Evolutionary conservation across 1,140 invertebrate species (phyloP), one percentile per base, ranked within the genome.

Genomic region (Lanistes nyassanus): DNA sequence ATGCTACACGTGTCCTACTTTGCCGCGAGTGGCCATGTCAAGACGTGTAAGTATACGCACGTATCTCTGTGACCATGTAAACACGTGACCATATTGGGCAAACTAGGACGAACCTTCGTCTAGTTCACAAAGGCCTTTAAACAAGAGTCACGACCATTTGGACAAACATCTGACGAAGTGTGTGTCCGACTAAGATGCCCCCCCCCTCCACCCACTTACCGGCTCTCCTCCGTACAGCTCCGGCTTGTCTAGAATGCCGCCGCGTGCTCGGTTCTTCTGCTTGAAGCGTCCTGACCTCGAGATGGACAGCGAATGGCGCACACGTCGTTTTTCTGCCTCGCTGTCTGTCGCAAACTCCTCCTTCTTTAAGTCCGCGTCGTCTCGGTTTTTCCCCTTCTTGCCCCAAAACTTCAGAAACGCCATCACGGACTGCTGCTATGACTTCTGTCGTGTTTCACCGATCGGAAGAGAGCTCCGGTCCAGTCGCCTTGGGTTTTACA

Each of bases 231-330:
- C 71, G 66, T 78, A 84, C 11, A 85, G 71, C 69, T 86, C 84
- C 19, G 85, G 84, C 77, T 83, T 77, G 76, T 87, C 84, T 31
- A 83, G 66, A 68, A 87, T 81, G 34, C 80, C 84, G 21, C 78
- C 68, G 34, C 86, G 71, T 71, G 85, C 82, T 75, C 83, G 77
- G 55, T 85, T 86, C 74, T 86, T 86, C 74, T 84, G 83, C 69
- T 87, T 87, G 65, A 84, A 87, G 64, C 86, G 76, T 31, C 86
- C 86, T 0, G 86, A 87, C 26, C 86, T 73, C 23, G 86, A 87
- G 73, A 87, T 86, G n/a, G 86, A 87, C 74, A 87, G 76, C 2
- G 82, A 79, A 60, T 85, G 84, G n/a, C 80, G 79, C 42, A 85
- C 74, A 73, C 79, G 81, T 68, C 79, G 76, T 60, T 81, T 83